These are phyloP conservation scores for Caenorhabditis sp. DNA, from an alignment of 2,888 invertebrate genomes.

Conservation along the genomic window DNA sequence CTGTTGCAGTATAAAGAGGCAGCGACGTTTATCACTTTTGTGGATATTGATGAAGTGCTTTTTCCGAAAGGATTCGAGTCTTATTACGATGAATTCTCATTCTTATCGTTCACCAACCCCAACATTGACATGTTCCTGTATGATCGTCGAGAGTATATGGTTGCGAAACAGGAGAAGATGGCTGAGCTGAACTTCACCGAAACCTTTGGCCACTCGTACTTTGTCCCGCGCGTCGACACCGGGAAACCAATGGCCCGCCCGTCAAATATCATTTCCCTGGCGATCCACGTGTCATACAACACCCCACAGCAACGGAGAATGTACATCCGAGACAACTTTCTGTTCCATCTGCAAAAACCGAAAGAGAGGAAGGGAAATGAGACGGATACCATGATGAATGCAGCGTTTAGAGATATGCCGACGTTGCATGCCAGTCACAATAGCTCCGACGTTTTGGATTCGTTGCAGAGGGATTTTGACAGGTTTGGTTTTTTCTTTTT, in stretches of 20 bases:
- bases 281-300: constrained; percentile 62
- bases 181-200: constrained; percentile 29
- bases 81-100: constrained; percentile 60
- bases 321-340: constrained; percentile 15
- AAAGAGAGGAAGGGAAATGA: background rate
- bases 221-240: constrained; percentile 6
- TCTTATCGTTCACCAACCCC: constrained; percentile 18
- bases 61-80: constrained; percentile 58
- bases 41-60: constrained; percentile 66
- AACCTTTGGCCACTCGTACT: constrained; percentile 25
- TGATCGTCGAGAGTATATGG: constrained; percentile 10
- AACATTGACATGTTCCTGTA: constrained; percentile 39
- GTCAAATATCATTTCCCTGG: constrained; percentile 44
- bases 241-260: constrained; percentile 64
- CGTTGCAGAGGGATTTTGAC: constrained; percentile 16
- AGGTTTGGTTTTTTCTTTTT: background rate
- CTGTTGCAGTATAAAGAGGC: constrained; percentile 66
- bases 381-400: constrained; percentile 11
- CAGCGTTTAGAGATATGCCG: background rate
- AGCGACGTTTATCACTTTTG: constrained; percentile 58
- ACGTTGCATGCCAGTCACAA: too few relatives aligned
- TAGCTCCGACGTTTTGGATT: background rate
- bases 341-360: constrained; percentile 24
- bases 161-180: background rate
- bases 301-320: constrained; percentile 7